phyloP scores from a whole-genome alignment of 1,140 invertebrate genomes.

The Zaprionus taronus region DNA sequence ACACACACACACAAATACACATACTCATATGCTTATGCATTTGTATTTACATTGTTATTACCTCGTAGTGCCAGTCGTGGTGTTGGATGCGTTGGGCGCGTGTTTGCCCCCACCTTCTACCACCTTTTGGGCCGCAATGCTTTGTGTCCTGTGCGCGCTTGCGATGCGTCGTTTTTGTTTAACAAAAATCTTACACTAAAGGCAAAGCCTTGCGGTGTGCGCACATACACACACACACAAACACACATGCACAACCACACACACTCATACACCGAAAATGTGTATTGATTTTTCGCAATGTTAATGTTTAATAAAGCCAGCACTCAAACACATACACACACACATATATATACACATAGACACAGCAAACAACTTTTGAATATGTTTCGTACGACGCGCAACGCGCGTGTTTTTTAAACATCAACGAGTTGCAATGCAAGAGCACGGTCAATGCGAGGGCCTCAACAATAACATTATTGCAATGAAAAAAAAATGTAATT shows the following conservation, averaged over 20 bases:
- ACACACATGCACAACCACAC: slow-evolving; percentile 2
- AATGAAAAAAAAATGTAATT: neutral
- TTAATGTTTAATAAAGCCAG: slow-evolving; percentile 59
- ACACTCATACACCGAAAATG: slow-evolving; percentile 17
- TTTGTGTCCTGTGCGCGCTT: slow-evolving; percentile 23
- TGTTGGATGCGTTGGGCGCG: slow-evolving; percentile 32
- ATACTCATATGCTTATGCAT: slow-evolving; percentile 10
- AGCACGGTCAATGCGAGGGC: neutral
- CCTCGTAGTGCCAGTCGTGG: slow-evolving; percentile 21
- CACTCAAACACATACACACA: slow-evolving; percentile 25
- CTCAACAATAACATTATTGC: slow-evolving; percentile 3
- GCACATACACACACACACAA: slow-evolving; percentile 25
- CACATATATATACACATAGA: slow-evolving; percentile 16
- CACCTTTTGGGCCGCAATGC: slow-evolving; percentile 7
- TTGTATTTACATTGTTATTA: slow-evolving; percentile 36
- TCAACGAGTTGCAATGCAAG: slow-evolving; percentile 23
- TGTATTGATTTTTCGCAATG: slow-evolving; percentile 64
- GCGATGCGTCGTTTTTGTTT: slow-evolving; percentile 41
- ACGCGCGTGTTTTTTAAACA: slow-evolving; percentile 55
- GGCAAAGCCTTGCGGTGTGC: slow-evolving; percentile 10
- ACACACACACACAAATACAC: neutral
- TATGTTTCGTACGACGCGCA: slow-evolving; percentile 43
- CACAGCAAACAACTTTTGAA: slow-evolving; percentile 53
- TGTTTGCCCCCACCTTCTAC: slow-evolving; percentile 15
- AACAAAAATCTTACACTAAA: slow-evolving; percentile 39